phyloP scores from a whole-genome alignment of 2,113 vertebrate genomes.

The Lagopus leucura region DNA sequence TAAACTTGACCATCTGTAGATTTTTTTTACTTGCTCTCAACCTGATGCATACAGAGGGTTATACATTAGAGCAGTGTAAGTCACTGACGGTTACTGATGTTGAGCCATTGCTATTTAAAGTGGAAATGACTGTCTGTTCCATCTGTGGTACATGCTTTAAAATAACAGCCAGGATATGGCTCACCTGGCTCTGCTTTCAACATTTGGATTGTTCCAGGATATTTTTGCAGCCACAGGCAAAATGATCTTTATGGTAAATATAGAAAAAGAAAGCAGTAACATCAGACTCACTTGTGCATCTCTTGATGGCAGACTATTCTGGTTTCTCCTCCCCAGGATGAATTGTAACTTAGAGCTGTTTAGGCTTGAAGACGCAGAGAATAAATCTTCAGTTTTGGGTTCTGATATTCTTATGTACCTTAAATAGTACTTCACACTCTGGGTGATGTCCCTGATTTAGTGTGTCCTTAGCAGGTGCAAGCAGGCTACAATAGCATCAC shows the following conservation, averaged over 20 bases:
- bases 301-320: not conserved
- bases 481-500: not conserved
- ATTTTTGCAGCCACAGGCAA: not conserved
- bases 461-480: slow-evolving; percentile 10
- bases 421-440: not conserved
- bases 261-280: not conserved
- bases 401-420: not conserved
- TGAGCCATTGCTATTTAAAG: not conserved
- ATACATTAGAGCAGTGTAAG: not conserved
- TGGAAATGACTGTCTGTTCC: not conserved
- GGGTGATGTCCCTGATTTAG: not conserved
- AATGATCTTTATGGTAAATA: not conserved
- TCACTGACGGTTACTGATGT: not conserved
- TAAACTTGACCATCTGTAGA: not conserved
- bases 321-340: not conserved
- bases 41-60: not conserved
- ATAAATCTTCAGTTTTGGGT: not conserved
- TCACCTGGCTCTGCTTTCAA: not conserved
- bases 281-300: not conserved
- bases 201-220: not conserved
- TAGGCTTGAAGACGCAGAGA: not conserved
- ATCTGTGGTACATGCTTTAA: not conserved
- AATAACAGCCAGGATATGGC: not conserved
- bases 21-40: not conserved
- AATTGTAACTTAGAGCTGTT: slow-evolving; percentile 4